Evolutionary conservation across 1,140 invertebrate species (phyloP).

Genomic region (Pomacea maculata): DNA sequence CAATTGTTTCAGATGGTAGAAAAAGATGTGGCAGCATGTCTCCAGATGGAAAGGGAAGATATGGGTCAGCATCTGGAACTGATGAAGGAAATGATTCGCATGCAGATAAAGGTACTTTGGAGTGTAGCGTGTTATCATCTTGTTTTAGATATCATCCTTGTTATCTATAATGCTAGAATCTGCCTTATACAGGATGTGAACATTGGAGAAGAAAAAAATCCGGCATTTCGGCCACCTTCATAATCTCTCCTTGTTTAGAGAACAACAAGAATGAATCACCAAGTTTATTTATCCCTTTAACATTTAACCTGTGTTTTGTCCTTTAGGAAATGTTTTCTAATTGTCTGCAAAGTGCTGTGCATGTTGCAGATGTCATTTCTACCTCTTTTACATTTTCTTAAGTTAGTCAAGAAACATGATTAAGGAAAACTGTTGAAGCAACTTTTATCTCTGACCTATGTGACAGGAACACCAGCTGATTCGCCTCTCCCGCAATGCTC

Average conservation of each 20-base stretch:
- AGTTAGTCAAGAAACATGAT: neutral
- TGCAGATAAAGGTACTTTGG: conserved; percentile 39
- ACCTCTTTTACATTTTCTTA: neutral
- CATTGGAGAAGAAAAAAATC: neutral
- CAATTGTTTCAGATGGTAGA: conserved; percentile 35
- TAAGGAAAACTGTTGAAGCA: neutral
- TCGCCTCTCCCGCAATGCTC: conserved; percentile 27
- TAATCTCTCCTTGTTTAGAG: neutral
- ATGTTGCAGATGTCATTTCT: neutral
- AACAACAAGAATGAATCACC: neutral
- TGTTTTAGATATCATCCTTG: too few species aligned
- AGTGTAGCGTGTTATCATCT: neutral
- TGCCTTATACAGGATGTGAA: neutral
- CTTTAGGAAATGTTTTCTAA: too few species aligned
- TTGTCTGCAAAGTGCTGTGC: neutral
- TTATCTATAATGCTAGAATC: neutral
- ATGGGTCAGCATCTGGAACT: conserved; percentile 33
- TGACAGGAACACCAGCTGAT: conserved; percentile 49
- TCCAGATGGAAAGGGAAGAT: conserved; percentile 40
- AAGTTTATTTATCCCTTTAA: too few species aligned
- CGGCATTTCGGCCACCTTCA: neutral
- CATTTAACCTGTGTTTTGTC: too few species aligned
- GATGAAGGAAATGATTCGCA: conserved; percentile 38
- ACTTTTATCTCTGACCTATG: neutral
- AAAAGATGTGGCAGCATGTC: conserved; percentile 33